phyloP scores from a whole-genome alignment of 2,797 vertebrate genomes.

The Tadarida brasiliensis region DNA sequence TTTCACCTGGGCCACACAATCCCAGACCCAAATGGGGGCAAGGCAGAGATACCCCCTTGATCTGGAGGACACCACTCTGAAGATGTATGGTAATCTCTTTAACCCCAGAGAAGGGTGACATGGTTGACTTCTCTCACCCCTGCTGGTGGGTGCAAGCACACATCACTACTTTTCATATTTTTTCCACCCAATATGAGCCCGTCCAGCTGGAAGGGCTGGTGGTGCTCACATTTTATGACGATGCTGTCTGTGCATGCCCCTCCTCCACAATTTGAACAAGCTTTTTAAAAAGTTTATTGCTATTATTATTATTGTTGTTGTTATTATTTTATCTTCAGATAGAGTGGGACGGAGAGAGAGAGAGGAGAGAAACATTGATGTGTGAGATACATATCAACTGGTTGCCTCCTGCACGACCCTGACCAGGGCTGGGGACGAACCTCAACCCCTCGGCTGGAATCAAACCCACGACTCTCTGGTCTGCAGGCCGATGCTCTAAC shows the following conservation, averaged over 20 bases:
- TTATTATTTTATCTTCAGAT: too few species aligned
- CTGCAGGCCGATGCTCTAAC: too few species aligned
- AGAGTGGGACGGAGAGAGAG: too few species aligned
- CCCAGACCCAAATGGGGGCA: background rate
- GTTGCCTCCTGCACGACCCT: too few species aligned
- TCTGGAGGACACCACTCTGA: background rate
- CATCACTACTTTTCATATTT: background rate
- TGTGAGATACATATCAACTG: too few species aligned
- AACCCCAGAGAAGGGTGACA: background rate
- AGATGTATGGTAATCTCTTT: background rate
- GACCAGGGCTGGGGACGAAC: too few species aligned
- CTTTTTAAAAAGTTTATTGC: too few species aligned
- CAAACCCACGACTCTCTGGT: too few species aligned
- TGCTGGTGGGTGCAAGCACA: background rate
- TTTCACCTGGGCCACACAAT: background rate
- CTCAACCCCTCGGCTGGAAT: too few species aligned
- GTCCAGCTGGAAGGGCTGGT: background rate
- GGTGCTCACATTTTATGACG: background rate
- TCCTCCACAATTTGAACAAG: background rate
- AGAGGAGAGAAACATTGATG: too few species aligned
- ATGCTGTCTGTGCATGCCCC: background rate
- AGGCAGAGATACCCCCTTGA: background rate
- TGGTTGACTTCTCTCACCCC: background rate
- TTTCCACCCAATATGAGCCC: background rate
- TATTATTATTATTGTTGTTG: too few species aligned